Evolutionary conservation across 1,140 invertebrate genomes (phyloP).

Genomic region (Apis dorsata): DNA sequence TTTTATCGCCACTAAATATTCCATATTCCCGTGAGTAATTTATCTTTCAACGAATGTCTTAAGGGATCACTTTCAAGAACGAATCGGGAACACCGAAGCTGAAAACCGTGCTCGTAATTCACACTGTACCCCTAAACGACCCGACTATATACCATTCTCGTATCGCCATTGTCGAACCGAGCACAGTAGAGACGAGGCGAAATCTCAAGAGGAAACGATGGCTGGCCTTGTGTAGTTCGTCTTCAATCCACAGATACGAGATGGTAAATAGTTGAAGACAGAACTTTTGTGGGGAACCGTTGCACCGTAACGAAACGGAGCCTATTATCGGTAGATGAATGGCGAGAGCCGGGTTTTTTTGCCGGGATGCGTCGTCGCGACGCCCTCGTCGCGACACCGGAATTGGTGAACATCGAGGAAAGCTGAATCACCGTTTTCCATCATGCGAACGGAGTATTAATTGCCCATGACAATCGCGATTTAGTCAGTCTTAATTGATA

Average conservation of each 20-base stretch:
- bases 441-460: background rate
- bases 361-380: background rate
- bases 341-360: background rate
- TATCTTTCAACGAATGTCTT: background rate
- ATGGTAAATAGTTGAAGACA: slow-evolving; percentile 14
- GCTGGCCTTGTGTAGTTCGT: background rate
- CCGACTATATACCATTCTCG: background rate
- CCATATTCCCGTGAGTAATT: background rate
- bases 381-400: background rate
- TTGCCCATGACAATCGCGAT: slow-evolving; percentile 11
- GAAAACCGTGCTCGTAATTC: background rate
- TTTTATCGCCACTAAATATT: background rate
- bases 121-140: background rate
- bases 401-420: background rate
- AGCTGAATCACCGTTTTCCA: slow-evolving; percentile 14
- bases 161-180: background rate
- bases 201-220: background rate
- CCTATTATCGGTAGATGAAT: slow-evolving; percentile 2
- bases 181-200: background rate
- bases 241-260: background rate
- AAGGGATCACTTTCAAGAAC: background rate
- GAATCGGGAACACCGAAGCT: background rate
- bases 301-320: background rate
- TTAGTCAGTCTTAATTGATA: slow-evolving; percentile 17
- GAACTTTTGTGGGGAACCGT: background rate